Evolutionary conservation across 2,888 invertebrate genomes (phyloP).

Genomic region (Rhagonycha lutea): DNA sequence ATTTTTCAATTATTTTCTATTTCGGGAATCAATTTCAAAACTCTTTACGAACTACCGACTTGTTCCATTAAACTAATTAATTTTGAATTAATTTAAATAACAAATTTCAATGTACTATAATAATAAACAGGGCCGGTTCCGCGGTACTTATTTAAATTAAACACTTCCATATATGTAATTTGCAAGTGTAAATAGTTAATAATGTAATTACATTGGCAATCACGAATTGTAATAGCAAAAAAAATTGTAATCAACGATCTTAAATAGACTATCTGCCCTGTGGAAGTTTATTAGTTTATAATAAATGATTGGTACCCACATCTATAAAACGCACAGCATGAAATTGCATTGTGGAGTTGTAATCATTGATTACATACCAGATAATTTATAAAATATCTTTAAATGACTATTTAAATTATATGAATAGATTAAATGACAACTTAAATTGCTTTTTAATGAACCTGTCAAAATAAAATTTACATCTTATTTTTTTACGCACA

Average conservation of each 20-base stretch:
- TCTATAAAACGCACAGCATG: neutral
- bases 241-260: neutral
- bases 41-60: neutral
- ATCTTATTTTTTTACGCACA: neutral
- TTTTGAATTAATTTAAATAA: neutral
- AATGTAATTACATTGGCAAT: neutral
- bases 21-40: neutral
- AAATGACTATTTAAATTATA: conserved; percentile 1
- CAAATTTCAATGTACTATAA: neutral
- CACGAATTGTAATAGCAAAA: neutral
- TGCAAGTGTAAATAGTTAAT: neutral
- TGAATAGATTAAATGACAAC: neutral
- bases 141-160: neutral
- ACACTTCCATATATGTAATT: neutral
- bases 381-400: conserved; percentile 2
- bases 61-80: neutral
- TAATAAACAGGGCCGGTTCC: neutral
- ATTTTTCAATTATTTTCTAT: neutral
- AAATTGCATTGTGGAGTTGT: neutral
- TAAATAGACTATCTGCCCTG: neutral
- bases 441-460: neutral
- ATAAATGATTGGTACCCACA: neutral
- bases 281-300: neutral
- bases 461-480: neutral
- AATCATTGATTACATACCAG: conserved; percentile 1